A percentile compares a stretch with the other conserved stretches of the same genome.
Evolutionary conservation across 2,113 vertebrate species (phyloP).

Genomic region (Bufo bufo): DNA sequence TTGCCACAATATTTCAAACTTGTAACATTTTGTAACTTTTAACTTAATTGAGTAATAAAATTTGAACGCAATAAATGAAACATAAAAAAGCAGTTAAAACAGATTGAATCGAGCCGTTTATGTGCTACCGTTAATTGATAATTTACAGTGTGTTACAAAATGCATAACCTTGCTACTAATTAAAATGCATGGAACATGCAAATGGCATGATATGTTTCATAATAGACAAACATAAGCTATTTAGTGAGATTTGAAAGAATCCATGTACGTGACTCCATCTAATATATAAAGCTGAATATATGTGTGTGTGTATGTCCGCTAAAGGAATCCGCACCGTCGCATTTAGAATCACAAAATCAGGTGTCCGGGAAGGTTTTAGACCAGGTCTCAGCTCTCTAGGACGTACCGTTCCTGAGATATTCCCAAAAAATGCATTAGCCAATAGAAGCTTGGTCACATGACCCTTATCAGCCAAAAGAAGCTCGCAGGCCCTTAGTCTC

Average conservation of each 20-base stretch:
- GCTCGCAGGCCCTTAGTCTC: too few species aligned
- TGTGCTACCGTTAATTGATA: conserved; percentile 61
- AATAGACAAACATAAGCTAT: conserved; percentile 27
- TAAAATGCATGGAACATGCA: conserved; percentile 47
- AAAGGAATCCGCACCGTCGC: too few species aligned
- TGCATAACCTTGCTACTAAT: conserved; percentile 44
- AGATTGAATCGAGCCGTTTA: conserved; percentile 30
- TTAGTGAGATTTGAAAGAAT: neutral
- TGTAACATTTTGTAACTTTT: conserved; percentile 30
- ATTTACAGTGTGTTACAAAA: conserved; percentile 57
- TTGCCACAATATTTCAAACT: conserved; percentile 22
- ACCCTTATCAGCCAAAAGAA: too few species aligned
- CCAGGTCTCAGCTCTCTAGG: too few species aligned
- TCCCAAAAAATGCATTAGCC: too few species aligned
- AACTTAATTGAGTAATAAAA: conserved; percentile 53
- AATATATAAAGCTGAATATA: too few species aligned
- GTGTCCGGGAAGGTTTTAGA: too few species aligned
- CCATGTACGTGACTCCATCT: neutral
- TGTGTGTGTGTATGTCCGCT: too few species aligned
- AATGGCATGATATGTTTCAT: conserved; percentile 11
- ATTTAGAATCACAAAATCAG: too few species aligned
- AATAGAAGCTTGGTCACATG: too few species aligned
- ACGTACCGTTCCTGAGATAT: too few species aligned
- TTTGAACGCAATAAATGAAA: conserved; percentile 60
- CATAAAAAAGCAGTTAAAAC: conserved; percentile 52